These are phyloP conservation scores for Rallus crepitans DNA, from an alignment of 2,797 vertebrate genomes.

Conservation along the genomic window DNA sequence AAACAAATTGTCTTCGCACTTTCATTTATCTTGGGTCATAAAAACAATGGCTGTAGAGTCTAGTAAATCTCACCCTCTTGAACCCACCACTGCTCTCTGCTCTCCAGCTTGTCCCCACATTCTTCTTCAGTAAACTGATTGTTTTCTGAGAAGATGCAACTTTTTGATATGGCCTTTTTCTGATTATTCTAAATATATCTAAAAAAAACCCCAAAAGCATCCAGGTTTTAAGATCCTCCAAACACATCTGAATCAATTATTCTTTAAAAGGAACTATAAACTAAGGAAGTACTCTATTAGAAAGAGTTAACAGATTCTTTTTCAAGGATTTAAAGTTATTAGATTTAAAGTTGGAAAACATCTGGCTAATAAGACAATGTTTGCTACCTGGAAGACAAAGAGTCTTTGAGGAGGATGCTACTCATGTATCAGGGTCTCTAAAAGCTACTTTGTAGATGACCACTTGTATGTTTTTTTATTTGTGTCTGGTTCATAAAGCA, in stretches of 20 bases:
- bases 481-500: slow-evolving; percentile 10
- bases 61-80: neutral
- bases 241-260: neutral
- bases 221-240: neutral
- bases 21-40: neutral
- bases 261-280: neutral
- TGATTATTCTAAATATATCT: neutral
- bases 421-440: neutral
- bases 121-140: neutral
- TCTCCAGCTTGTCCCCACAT: neutral
- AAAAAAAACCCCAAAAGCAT: neutral
- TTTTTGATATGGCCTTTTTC: neutral
- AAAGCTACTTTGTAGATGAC: neutral
- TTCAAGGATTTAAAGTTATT: neutral
- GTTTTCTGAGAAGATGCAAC: neutral
- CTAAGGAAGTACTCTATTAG: neutral
- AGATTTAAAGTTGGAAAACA: neutral
- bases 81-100: neutral
- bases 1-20: neutral
- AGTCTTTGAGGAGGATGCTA: neutral
- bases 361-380: neutral
- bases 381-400: neutral
- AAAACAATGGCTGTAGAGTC: neutral
- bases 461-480: neutral
- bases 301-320: neutral